Evolutionary conservation across 2,113 vertebrate species (phyloP), one percentile per base, ranked within the genome.

Genomic region (Saccopteryx leptura): DNA sequence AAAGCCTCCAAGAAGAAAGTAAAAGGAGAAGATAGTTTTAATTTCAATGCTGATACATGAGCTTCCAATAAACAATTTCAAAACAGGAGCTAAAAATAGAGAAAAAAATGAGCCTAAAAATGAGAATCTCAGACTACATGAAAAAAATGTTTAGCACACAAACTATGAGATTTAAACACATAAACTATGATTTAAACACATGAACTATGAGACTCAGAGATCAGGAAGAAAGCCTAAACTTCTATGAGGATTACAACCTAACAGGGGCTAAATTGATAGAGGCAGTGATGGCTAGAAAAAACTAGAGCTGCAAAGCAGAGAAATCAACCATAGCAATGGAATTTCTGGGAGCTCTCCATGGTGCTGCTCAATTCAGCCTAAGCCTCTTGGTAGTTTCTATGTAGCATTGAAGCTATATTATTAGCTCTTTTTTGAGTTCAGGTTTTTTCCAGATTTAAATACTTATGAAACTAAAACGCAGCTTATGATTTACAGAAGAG

Each of bases 311-410:
- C 21, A 66, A 39, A 39, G n/a, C 1, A 46, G n/a, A 33, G 68
- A 88, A 60, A 66, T 9, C 56, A 83, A 66, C 10, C 12, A 0
- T 24, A 14, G 4, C 52, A 39, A 21, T 1, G 5, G 52, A n/a
- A 9, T 60, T 52, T 66, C 13, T 9, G 7, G 72, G 94, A 95
- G 83, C 94, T 95, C 52, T 95, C 97, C 96, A 9, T 74, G 95
- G 94, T 95, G n/a, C 95, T 96, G 72, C 28, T 69, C 54, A 60
- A 31, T 9, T 33, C 58, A 31, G 26, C n/a, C 18, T 14, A n/a
- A 12, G 17, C 11, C 24, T 33, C 12, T 26, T 56, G 12, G 48
- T 1, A 2, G 10, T 92, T 61, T 76, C 75, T 7, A 60, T 1
- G 9, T 2, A 61, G 17, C 71, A 23, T 0, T 31, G 24, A 61